These are phyloP conservation scores for Recurvirostra avosetta DNA, from an alignment of 2,113 vertebrate genomes.

Conservation along the genomic window DNA sequence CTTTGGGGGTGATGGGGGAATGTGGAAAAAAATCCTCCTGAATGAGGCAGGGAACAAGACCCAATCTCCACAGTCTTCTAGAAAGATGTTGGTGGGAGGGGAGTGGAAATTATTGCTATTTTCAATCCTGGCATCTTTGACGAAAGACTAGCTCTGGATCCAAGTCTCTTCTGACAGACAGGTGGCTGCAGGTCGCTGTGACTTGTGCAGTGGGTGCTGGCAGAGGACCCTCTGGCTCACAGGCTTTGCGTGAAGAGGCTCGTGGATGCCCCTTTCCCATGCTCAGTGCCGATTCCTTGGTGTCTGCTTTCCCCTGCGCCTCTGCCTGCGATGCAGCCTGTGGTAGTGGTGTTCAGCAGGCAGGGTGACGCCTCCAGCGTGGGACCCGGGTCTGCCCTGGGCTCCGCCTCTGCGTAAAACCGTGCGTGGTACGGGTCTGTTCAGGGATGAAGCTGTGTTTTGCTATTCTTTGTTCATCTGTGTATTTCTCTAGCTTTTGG, in stretches of 20 bases:
- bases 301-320: not conserved
- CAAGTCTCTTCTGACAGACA: not conserved
- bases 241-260: not conserved
- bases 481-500: not conserved
- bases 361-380: not conserved
- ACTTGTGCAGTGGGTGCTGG: not conserved
- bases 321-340: rapidly evolving
- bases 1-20: not conserved
- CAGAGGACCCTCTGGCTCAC: not conserved
- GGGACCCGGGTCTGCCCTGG: not conserved
- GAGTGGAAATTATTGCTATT: not conserved
- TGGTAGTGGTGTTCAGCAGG: not conserved
- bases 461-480: not conserved
- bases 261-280: rapidly evolving
- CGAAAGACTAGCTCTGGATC: not conserved
- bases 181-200: not conserved
- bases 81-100: rapidly evolving
- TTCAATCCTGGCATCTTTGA: not conserved
- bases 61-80: not conserved
- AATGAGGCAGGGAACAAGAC: not conserved
- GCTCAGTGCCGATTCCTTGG: rapidly evolving
- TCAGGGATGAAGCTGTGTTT: not conserved
- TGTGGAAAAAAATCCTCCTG: not conserved
- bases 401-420: not conserved
- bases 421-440: not conserved